Base-by-base conservation (phyloP, 2,113 vertebrate species). In the Aegithalos caudatus region DNA sequence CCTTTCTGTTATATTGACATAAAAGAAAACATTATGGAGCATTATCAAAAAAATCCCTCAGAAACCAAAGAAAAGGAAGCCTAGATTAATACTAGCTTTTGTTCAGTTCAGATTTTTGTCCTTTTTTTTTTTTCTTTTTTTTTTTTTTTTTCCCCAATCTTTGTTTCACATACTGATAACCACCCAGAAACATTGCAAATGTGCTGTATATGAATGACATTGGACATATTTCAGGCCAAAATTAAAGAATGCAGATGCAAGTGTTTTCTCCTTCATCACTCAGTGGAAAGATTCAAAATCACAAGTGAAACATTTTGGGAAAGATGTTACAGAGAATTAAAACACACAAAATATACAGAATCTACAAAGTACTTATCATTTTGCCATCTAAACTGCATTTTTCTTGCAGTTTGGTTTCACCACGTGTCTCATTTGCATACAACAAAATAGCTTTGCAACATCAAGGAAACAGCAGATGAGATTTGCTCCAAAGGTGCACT, bases 41-140 rank as follows among this genome's bases (percentile, higher is more conserved):
- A 37, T 48, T 69, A 40, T 72, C 56, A 4, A 3, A n/a, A 17
- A 50, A n/a, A 42, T 10, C 2, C 2, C 23, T 37, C 38, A n/a
- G 14, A 76, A 76, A 67, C 1, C 21, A 61, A 4, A 50, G 7
- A 11, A 31, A 88, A 91, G 12, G 21, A 86, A 56, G 5, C 2
- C 24, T 60, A 28, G 10, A 40, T 40, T 47, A 87, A 78, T 58
- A 54, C 6, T 50, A 33, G 35, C 0, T 0, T 31, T 42, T 61
- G 2, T 7, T 64, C 17, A 24, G 17, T 12, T 44, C 25, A 12
- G 13, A 23, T 12, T 47, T 56, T 37, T 65, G n/a, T n/a, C n/a
- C 10, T n/a, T 33, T 56, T 45, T 5, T 29, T 38, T 45, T 50
- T 12, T 37, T 65, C 10, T n/a, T 33, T 56, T 45, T 5, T 29